Base-by-base conservation (phyloP, 2,797 vertebrate genomes). In the Squalus acanthias region DNA sequence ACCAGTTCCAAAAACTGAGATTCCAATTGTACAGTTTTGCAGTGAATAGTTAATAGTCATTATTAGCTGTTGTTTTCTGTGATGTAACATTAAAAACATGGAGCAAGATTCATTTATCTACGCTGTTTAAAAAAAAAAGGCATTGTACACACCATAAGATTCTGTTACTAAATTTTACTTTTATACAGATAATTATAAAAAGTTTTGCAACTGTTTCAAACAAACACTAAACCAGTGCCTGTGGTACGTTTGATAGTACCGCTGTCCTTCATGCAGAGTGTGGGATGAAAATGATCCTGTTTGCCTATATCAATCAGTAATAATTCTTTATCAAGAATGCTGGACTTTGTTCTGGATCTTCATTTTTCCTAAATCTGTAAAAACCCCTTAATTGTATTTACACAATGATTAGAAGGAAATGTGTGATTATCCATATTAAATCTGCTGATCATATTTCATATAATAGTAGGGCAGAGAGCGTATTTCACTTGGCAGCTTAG, bases 401-500 rank as follows among this genome's bases (percentile, higher is more conserved):
- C 22, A 26, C 26, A 69, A 69, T 4, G 67, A 72, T 74, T 57
- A 29, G 24, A 74, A 95, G 17, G 46, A 95, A 76, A 95, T 76
- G 24, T 65, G 60, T 72, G 67, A 95, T 95, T 74, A 76, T 74
- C 46, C 26, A 76, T 57, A 74, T 74, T 53, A 76, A 95, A 74
- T 95, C 26, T 74, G 70, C 70, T 76, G 70, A 53, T 57, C 57
- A 50, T 95, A 76, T 95, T 95, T 76, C 46, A 57, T 74, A 76
- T n/a, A 95, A 74, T 72, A 76, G 69, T 15, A 95, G 50, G 50
- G 12, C 24, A 74, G 3, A 76, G 24, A 95, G 24, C 29, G 4
- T n/a, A 76, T 95, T 57, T 74, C 12, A 76, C 50, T 95, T 95
- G 94, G 70, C 50, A 95, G 29, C 94, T 53, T 95, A 33, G 6